Evolutionary conservation across 2,888 invertebrate species (phyloP).

Genomic region (Orthosia incerta): DNA sequence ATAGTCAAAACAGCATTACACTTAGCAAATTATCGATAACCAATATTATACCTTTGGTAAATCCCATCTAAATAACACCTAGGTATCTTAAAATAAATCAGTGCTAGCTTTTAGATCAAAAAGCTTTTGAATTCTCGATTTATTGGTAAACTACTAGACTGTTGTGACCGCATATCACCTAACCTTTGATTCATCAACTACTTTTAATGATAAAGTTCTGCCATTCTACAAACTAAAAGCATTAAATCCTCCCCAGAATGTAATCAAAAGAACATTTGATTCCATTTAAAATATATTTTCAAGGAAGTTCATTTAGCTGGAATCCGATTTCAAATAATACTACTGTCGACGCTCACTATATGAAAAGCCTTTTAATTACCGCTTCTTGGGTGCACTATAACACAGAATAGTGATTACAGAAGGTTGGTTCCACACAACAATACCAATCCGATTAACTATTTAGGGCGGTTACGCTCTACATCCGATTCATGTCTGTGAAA

Average conservation of each 20-base stretch:
- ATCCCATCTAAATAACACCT: no score
- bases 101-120: no score
- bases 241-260: slow-evolving; percentile 12
- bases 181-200: not conserved
- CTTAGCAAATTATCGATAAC: not conserved
- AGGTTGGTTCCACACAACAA: not conserved
- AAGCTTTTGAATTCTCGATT: not conserved
- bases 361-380: slow-evolving; percentile 77
- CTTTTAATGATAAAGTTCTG: slow-evolving; percentile 8
- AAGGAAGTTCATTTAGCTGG: slow-evolving; percentile 60
- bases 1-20: not conserved
- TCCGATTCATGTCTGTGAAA: no score
- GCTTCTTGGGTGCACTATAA: slow-evolving; percentile 74
- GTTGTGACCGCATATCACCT: not conserved
- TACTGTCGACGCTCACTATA: slow-evolving; percentile 54
- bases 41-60: not conserved
- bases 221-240: slow-evolving; percentile 1
- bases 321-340: slow-evolving; percentile 76
- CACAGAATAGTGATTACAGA: not conserved
- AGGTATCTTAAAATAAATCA: no score
- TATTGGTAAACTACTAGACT: not conserved
- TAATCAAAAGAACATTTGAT: slow-evolving; percentile 61
- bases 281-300: slow-evolving; percentile 67
- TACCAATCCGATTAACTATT: no score
- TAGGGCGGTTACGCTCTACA: no score